Evolutionary conservation across 1,140 invertebrate genomes (phyloP).

Genomic region (Achatina immaculata): DNA sequence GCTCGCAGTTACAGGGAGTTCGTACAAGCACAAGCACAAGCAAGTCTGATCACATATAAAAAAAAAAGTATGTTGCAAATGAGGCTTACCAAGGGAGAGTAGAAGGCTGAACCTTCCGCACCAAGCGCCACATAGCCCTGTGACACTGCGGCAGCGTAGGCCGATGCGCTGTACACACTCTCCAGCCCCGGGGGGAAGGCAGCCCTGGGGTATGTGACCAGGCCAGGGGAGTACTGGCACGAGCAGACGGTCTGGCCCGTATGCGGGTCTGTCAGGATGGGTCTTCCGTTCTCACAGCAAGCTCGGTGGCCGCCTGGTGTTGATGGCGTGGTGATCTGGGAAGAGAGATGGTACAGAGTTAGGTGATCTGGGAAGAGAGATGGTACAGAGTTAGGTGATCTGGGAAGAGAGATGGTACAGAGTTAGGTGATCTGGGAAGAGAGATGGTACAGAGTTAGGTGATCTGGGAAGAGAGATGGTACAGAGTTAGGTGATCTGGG

Average conservation of each 20-base stretch:
- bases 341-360: too few relatives aligned
- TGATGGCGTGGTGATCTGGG: constrained; percentile 53
- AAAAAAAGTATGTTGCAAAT: too few relatives aligned
- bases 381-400: too few relatives aligned
- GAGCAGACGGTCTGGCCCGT: constrained; percentile 95
- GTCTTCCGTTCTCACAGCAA: constrained; percentile 93
- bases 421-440: too few relatives aligned
- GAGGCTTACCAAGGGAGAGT: constrained; percentile 95
- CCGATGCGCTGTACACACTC: constrained; percentile 67
- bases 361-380: too few relatives aligned
- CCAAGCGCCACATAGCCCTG: constrained; percentile 64
- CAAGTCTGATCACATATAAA: too few relatives aligned
- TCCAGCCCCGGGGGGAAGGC: constrained; percentile 48
- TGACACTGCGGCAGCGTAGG: constrained; percentile 59
- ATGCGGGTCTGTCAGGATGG: constrained; percentile 93
- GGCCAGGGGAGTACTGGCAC: constrained; percentile 84
- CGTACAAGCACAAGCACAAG: too few relatives aligned
- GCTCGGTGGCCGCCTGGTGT: constrained; percentile 49
- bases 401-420: too few relatives aligned
- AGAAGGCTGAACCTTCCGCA: constrained; percentile 80
- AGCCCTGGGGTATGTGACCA: constrained; percentile 77
- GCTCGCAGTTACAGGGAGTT: too few relatives aligned
- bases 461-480: too few relatives aligned
- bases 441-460: too few relatives aligned
- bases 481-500: too few relatives aligned